Base-by-base conservation (phyloP, 2,113 vertebrate species). In the Oxygymnocypris stewartii region DNA sequence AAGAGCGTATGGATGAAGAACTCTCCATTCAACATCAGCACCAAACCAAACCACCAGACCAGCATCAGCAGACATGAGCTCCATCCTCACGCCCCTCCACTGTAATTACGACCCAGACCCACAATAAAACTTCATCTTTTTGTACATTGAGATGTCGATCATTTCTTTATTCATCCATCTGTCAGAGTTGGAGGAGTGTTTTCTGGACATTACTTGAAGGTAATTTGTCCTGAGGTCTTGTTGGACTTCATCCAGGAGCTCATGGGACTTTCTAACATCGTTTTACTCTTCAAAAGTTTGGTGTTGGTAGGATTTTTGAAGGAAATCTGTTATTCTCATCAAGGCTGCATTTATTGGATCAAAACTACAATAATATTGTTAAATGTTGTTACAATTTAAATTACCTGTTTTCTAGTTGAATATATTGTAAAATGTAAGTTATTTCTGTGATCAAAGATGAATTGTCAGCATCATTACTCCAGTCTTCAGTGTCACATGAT, bases 1-100 rank as follows among this genome's bases (percentile, higher is more conserved):
- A 99, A 93, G 98, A 99, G 90, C 95, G 98, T 79, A 94, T 99
- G 37, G 97, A 99, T 0, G 97, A 99, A 91, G 98, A 99, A 86
- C 92, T 99, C 16, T 90, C 88, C 67, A 98, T 99, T 90, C 93
- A 96, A 91, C 84, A 90, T n/a, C 81, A 96, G 91, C 84, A 90
- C 23, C 76, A 91, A 85, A 35, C 91, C 74, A 90, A 92, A 84
- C 85, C 91, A 84, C 90, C 90, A 18, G 87, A 92, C 86, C 90
- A 93, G 90, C 0, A 90, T 92, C 90, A 90, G 1, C 85, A 91
- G 91, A 97, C 96, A 92, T 98, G 95, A 96, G 88, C 20, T 81
- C 20, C 28, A 4, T 5, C 23, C 12, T 79, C 89, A 63, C 61
- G 3, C 88, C 86, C 77, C 0, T 85, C 90, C 90, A 82, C 86